Conservation (phyloP, 2,797 vertebrate species). For the Gobio occitaniae region DNA sequence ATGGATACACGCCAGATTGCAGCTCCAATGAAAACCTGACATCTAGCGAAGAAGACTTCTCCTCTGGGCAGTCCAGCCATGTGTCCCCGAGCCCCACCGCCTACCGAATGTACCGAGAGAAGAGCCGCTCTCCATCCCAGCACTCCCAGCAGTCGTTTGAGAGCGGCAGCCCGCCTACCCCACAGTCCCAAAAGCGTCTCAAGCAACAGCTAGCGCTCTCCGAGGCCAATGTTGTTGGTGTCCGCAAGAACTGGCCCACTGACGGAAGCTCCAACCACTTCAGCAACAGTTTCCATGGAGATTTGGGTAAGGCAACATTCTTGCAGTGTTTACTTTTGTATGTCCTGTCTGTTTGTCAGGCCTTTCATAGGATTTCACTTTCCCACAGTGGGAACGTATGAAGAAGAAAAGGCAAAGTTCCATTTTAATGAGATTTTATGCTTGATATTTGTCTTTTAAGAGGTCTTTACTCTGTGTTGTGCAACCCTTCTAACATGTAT, state of each 20-base stretch:
- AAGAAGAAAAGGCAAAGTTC: too few relatives aligned
- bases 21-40: constrained; percentile 99
- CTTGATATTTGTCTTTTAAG: neutral
- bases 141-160: constrained; percentile 96
- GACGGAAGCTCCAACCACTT: constrained; percentile 83
- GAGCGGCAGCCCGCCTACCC: constrained; percentile 96
- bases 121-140: constrained; percentile 93
- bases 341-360: constrained; percentile 47
- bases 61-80: constrained; percentile 91
- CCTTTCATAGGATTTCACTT: constrained; percentile 69
- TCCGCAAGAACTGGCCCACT: constrained; percentile 94
- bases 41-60: constrained; percentile 96
- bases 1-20: constrained; percentile 98
- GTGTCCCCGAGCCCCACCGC: constrained; percentile 93
- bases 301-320: constrained; percentile 75
- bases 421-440: neutral
- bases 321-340: constrained; percentile 7
- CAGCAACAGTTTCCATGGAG: constrained; percentile 84
- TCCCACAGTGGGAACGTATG: too few relatives aligned
- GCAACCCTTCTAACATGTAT: neutral
- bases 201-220: constrained; percentile 90
- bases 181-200: constrained; percentile 93
- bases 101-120: constrained; percentile 87
- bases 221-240: constrained; percentile 92
- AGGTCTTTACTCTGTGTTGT: neutral